Evolutionary conservation across 2,797 vertebrate genomes (phyloP).

Genomic region (Okamejei kenojei): DNA sequence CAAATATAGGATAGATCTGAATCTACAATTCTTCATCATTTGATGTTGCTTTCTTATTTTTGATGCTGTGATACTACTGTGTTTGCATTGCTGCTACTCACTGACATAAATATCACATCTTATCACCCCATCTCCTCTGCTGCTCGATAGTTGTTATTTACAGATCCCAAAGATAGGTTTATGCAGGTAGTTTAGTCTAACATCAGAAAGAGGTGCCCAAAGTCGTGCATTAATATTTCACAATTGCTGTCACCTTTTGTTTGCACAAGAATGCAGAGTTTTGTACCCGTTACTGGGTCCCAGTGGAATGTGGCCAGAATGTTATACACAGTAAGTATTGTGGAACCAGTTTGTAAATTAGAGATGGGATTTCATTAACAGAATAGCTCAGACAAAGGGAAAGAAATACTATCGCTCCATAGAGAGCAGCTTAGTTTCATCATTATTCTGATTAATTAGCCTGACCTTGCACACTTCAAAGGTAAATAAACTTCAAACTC

Average conservation of each 20-base stretch:
- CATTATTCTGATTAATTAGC: not conserved
- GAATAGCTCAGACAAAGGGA: not conserved
- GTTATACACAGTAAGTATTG: conserved; percentile 1
- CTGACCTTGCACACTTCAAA: not conserved
- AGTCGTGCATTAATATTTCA: not conserved
- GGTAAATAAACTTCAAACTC: not conserved
- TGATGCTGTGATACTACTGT: not conserved
- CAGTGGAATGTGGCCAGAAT: not conserved
- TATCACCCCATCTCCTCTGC: not conserved
- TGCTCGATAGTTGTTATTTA: not conserved
- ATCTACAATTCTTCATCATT: not conserved
- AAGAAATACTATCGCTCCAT: not conserved
- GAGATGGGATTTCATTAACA: conserved; percentile 27
- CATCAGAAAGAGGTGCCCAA: not conserved
- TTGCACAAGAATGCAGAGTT: not conserved
- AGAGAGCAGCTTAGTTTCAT: not conserved
- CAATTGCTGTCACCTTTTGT: not conserved
- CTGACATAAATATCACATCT: not conserved
- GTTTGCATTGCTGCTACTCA: not conserved
- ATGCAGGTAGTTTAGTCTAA: not conserved
- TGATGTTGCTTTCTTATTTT: not conserved
- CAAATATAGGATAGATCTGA: not conserved
- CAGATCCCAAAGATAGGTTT: not conserved
- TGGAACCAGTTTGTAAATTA: not conserved
- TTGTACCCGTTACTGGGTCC: not conserved